These are phyloP conservation scores for Phylloscopus trochilus DNA, from an alignment of 2,113 vertebrate species.

Conservation along the genomic window DNA sequence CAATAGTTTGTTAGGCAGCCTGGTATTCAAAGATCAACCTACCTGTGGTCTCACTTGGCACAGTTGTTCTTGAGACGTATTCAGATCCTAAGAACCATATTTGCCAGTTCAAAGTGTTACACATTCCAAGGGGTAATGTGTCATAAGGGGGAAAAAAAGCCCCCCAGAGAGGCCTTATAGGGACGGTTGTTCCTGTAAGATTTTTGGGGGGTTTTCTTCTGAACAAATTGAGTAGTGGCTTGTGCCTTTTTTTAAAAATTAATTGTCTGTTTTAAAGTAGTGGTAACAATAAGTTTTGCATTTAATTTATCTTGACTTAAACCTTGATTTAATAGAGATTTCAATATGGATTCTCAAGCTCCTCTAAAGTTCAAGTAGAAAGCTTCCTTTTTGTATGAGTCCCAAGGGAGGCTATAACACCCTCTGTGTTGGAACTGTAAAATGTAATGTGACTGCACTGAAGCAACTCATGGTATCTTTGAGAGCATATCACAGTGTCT, in stretches of 20 bases:
- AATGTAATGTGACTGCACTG: background rate
- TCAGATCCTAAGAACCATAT: background rate
- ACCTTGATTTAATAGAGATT: background rate
- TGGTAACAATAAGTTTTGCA: background rate
- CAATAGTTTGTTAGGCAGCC: background rate
- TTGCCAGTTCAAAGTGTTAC: background rate
- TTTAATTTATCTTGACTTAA: background rate
- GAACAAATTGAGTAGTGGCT: background rate
- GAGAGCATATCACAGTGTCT: background rate
- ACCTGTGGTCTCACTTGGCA: background rate
- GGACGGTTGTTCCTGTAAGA: background rate
- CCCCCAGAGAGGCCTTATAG: background rate
- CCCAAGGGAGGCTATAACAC: background rate
- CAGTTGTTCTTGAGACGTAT: background rate
- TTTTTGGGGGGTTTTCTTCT: accelerated
- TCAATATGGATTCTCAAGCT: background rate
- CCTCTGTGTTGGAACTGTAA: background rate
- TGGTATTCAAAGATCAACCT: background rate
- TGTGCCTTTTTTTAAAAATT: background rate
- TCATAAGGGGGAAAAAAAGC: background rate
- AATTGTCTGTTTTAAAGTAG: background rate
- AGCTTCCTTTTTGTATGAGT: background rate
- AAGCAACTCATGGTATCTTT: background rate
- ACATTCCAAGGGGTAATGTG: background rate
- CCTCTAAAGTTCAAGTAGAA: background rate